Percentiles rank a stretch among this genome's conserved stretches.
Evolutionary conservation across 2,113 vertebrate species (phyloP).

Genomic region (Pholis gunnellus): DNA sequence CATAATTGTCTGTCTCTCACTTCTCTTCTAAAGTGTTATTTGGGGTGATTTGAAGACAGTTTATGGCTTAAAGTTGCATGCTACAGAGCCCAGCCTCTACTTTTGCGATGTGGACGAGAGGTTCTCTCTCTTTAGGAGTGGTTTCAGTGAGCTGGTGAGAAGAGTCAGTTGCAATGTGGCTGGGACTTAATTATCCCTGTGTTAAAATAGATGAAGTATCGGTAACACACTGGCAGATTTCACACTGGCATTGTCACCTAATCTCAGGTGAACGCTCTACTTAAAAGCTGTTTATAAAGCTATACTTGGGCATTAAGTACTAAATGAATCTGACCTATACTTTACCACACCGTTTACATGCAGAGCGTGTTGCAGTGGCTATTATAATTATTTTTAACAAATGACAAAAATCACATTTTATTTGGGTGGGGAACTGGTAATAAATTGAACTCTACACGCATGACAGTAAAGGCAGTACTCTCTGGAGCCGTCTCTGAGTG

Average conservation of each 20-base stretch:
- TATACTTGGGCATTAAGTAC: neutral
- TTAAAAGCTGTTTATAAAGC: neutral
- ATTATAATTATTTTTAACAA: neutral
- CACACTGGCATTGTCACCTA: slow-evolving; percentile 8
- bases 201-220: slow-evolving; percentile 54
- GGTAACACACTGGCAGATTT: slow-evolving; percentile 31
- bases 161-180: slow-evolving; percentile 51
- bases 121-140: slow-evolving; percentile 58
- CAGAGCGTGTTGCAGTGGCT: neutral
- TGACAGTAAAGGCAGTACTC: slow-evolving; percentile 37
- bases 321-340: neutral
- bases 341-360: neutral
- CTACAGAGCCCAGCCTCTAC: slow-evolving; percentile 6
- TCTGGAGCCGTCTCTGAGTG: slow-evolving; percentile 36
- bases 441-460: slow-evolving; percentile 30
- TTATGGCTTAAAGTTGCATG: slow-evolving; percentile 26
- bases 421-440: slow-evolving; percentile 41
- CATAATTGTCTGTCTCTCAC: slow-evolving; percentile 23
- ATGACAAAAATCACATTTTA: neutral
- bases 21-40: slow-evolving; percentile 51
- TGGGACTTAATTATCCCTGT: slow-evolving; percentile 64
- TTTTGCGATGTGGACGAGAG: slow-evolving; percentile 42
- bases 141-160: slow-evolving; percentile 51
- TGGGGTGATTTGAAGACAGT: slow-evolving; percentile 48
- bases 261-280: neutral